phyloP scores from a whole-genome alignment of 1,140 invertebrate genomes.

The Scaptomyza montana region DNA sequence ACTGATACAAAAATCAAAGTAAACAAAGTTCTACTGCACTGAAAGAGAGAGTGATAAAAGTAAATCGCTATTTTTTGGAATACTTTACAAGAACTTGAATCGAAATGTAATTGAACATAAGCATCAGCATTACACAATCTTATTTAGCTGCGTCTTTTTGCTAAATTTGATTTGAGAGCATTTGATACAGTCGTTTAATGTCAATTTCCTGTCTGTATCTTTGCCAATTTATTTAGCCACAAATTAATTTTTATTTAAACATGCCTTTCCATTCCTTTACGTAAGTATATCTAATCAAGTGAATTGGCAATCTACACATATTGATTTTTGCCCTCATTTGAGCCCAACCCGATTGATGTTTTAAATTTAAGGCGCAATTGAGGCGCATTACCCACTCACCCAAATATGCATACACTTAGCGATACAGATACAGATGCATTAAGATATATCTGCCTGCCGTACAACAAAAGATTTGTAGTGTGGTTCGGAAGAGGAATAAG shows the following conservation, averaged over 20 bases:
- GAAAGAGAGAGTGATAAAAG: background rate
- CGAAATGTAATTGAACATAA: background rate
- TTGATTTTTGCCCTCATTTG: slow-evolving; percentile 54
- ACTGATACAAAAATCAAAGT: slow-evolving; percentile 36
- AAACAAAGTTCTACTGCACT: slow-evolving; percentile 13
- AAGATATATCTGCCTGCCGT: slow-evolving; percentile 16
- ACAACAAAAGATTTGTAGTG: slow-evolving; percentile 38
- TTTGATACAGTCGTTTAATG: slow-evolving; percentile 15
- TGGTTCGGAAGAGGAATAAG: slow-evolving; percentile 24
- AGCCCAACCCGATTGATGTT: slow-evolving; percentile 61
- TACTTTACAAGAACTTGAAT: background rate
- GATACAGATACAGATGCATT: slow-evolving; percentile 29
- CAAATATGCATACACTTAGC: slow-evolving; percentile 56
- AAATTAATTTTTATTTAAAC: slow-evolving; percentile 38
- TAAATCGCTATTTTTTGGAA: slow-evolving; percentile 31
- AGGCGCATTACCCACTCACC: slow-evolving; percentile 75
- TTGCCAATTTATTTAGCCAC: slow-evolving; percentile 5
- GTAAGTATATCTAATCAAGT: slow-evolving; percentile 49
- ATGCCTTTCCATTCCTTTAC: background rate
- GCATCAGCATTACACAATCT: background rate
- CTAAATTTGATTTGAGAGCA: slow-evolving; percentile 1
- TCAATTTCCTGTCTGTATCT: slow-evolving; percentile 19
- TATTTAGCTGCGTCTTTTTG: too few species aligned
- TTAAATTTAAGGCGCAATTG: slow-evolving; percentile 66
- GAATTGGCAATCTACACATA: slow-evolving; percentile 60